Percentiles rank a stretch among this genome's conserved stretches.
Evolutionary conservation across 2,797 vertebrate species (phyloP).

Genomic region (Muscicapa striata): DNA sequence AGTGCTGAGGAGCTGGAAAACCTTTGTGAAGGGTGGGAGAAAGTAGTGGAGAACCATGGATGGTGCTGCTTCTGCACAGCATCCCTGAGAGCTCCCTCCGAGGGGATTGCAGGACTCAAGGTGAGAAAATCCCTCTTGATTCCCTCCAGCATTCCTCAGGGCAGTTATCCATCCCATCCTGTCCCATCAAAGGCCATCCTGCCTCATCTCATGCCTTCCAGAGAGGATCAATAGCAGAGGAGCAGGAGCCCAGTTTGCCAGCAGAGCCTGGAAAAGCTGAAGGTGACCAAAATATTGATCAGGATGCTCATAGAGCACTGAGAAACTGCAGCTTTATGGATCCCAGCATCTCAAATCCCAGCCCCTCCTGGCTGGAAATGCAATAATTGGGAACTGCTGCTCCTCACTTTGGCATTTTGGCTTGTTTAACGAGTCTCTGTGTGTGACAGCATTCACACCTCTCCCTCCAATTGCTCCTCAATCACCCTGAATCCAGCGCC

Average conservation of each 20-base stretch:
- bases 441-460: neutral
- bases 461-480: neutral
- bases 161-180: neutral
- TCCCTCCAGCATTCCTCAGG: neutral
- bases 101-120: rapidly evolving
- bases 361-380: neutral
- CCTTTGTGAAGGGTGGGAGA: neutral
- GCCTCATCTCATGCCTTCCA: neutral
- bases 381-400: neutral
- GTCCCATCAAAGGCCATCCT: neutral
- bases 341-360: neutral
- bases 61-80: neutral
- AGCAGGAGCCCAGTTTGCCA: slow-evolving; percentile 8
- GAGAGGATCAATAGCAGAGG: slow-evolving; percentile 4
- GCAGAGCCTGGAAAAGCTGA: neutral
- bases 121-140: neutral
- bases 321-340: neutral
- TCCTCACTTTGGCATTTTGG: neutral
- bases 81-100: neutral
- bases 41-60: rapidly evolving
- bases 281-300: neutral
- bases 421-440: neutral
- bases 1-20: neutral
- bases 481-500: rapidly evolving
- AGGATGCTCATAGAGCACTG: neutral